phyloP scores from a whole-genome alignment of 2,797 vertebrate genomes.

The Platalea minor region DNA sequence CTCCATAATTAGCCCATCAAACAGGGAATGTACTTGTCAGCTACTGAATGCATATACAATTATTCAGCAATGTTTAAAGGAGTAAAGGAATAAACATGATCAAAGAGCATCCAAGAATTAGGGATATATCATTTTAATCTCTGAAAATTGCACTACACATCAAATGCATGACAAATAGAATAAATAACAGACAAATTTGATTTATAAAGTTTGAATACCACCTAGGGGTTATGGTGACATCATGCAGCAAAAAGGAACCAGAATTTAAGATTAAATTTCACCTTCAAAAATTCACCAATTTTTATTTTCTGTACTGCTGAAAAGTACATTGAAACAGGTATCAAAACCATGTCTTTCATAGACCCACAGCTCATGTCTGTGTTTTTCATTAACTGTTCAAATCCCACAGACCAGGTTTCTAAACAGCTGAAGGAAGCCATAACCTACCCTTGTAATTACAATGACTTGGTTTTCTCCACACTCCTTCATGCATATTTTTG shows the following conservation, averaged over 20 bases:
- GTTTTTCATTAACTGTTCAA: neutral
- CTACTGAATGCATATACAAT: constrained; percentile 64
- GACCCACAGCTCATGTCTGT: neutral
- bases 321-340: neutral
- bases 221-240: constrained; percentile 56
- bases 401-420: neutral
- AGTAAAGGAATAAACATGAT: constrained; percentile 69
- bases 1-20: constrained; percentile 67
- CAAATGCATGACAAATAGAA: constrained; percentile 62
- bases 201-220: constrained; percentile 69
- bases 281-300: neutral
- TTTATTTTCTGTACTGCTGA: neutral
- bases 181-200: constrained; percentile 52
- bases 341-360: neutral
- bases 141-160: constrained; percentile 65
- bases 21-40: constrained; percentile 63
- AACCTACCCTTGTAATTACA: neutral
- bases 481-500: neutral
- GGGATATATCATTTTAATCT: constrained; percentile 70
- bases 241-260: neutral
- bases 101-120: constrained; percentile 72
- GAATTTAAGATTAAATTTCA: neutral
- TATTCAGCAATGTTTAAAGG: constrained; percentile 66
- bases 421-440: neutral
- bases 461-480: neutral